These are phyloP conservation scores for Erannis defoliaria DNA, from an alignment of 2,888 invertebrate species.

Conservation along the genomic window DNA sequence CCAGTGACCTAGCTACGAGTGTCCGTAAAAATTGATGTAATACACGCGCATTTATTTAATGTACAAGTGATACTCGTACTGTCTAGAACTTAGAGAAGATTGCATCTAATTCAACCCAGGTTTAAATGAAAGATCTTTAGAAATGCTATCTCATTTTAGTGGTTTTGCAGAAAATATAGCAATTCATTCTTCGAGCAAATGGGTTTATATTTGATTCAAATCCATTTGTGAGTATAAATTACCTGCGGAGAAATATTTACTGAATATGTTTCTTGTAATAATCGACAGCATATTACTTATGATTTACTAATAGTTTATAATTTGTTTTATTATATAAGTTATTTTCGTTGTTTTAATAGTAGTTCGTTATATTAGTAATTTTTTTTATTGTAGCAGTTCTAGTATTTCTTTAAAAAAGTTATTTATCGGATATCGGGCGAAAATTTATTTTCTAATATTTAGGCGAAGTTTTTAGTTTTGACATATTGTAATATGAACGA, in stretches of 20 bases:
- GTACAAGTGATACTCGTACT: background rate
- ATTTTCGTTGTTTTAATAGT: too few species aligned
- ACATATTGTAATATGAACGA: too few species aligned
- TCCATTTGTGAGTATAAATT: slow-evolving; percentile 8
- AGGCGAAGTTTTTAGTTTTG: too few species aligned
- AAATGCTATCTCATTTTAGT: slow-evolving; percentile 16
- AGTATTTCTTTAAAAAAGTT: too few species aligned
- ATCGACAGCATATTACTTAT: background rate
- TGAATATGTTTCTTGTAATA: background rate
- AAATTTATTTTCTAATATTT: too few species aligned
- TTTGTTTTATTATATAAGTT: too few species aligned
- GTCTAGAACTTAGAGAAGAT: background rate
- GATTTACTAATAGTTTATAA: background rate
- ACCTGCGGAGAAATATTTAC: slow-evolving; percentile 14
- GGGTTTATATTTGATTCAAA: slow-evolving; percentile 11
- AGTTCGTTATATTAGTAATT: too few species aligned
- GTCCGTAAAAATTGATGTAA: slow-evolving; percentile 14
- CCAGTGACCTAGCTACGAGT: slow-evolving; percentile 49
- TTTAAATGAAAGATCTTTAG: slow-evolving; percentile 19
- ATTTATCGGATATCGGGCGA: too few species aligned
- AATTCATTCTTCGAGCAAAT: slow-evolving; percentile 22
- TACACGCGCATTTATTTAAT: slow-evolving; percentile 5
- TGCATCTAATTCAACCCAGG: slow-evolving; percentile 23
- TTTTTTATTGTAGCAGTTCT: too few species aligned
- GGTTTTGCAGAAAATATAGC: slow-evolving; percentile 9